Evolutionary conservation across 2,797 vertebrate species (phyloP), one percentile per base, ranked within the genome.

Genomic region (Megaceryle alcyon): DNA sequence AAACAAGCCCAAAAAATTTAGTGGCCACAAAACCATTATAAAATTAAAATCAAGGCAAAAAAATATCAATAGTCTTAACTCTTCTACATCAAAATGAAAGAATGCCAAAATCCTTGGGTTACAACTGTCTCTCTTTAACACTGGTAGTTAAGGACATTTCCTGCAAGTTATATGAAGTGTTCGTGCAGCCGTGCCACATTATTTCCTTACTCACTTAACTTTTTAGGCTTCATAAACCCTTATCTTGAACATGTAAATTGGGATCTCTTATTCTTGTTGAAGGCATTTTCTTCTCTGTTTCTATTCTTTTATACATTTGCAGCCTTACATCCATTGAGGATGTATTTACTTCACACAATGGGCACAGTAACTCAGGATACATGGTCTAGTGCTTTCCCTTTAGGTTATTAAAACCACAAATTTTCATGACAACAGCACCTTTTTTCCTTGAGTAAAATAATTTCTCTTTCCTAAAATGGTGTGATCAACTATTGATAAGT

Each of bases 161-260:
- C 70, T 92, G 46, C 7, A 88, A 84, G 51, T 13, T 89, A 75
- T 91, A 71, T 91, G 59, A 91, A 61, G 7, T 85, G 43, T 64
- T 95, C 63, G 66, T 81, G 48, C 7, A 86, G 20, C n/a, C 3
- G 0, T 79, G 35, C 22, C 29, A 70, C 39, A 57, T 82, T 94
- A 90, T 91, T 96, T 88, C 49, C 20, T 81, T 87, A 80, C 65
- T 86, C 43, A 65, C 25, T 94, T 96, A 83, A 20, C 20, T 60
- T 88, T 94, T 90, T 43, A 91, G 59, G n/a, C 73, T 91, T 88
- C 85, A 94, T 94, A 92, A 94, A 91, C 59, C 14, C 9, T 83
- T 86, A 79, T 64, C 59, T 73, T 86, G 63, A 90, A 63, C 51
- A 73, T 37, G 25, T n/a, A 91, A 60, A 88, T 48, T 84, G 63